These are phyloP conservation scores for Lamprologus speciosus DNA, from an alignment of 2,113 vertebrate genomes.

Conservation along the genomic window DNA sequence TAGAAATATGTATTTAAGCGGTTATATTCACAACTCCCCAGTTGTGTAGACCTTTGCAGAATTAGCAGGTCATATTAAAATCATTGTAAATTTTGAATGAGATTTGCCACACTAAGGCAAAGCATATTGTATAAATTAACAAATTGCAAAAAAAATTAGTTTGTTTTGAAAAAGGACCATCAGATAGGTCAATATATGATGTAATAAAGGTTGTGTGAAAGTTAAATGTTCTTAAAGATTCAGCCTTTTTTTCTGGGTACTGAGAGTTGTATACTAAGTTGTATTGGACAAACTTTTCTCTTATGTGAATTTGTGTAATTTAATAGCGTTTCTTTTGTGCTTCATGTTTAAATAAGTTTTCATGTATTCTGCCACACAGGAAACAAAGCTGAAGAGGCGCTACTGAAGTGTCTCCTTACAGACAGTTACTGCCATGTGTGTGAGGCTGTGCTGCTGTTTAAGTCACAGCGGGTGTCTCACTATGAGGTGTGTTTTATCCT, in stretches of 20 bases:
- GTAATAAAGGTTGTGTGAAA: neutral
- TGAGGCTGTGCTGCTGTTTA: conserved; percentile 72
- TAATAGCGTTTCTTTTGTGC: neutral
- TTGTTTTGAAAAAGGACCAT: neutral
- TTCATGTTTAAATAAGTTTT: neutral
- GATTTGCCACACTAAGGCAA: neutral
- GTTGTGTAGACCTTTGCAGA: neutral
- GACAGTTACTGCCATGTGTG: conserved; percentile 80
- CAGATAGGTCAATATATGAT: neutral
- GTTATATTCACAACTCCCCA: neutral
- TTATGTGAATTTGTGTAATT: neutral
- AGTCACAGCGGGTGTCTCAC: conserved; percentile 79
- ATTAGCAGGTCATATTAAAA: neutral
- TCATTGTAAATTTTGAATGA: neutral
- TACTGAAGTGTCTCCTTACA: conserved; percentile 68
- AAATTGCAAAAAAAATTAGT: neutral
- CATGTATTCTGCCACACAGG: conserved; percentile 10
- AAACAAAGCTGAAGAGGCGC: conserved; percentile 23
- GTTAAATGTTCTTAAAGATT: neutral
- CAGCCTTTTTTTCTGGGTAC: neutral
- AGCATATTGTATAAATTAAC: neutral
- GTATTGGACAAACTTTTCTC: neutral
- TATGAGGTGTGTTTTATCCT: conserved; percentile 72
- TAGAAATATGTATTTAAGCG: neutral
- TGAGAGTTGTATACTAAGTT: neutral